Evolutionary conservation across 2,113 vertebrate species (phyloP).

Genomic region (Tichodroma muraria): DNA sequence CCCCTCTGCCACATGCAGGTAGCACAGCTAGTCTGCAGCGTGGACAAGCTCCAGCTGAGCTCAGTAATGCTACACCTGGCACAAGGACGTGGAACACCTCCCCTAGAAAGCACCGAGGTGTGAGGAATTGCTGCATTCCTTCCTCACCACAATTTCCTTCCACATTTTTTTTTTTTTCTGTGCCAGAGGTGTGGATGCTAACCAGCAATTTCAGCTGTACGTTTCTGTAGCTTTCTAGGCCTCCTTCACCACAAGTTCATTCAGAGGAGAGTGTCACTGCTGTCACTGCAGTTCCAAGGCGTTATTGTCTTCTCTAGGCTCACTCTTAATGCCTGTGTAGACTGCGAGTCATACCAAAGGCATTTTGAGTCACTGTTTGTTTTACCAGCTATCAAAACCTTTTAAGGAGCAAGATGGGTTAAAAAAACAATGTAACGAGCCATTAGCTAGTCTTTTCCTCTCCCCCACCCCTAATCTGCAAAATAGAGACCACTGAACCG

Average conservation of each 20-base stretch:
- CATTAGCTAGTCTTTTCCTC: background rate
- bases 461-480: background rate
- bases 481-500: background rate
- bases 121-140: slow-evolving; percentile 14
- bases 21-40: background rate
- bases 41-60: background rate
- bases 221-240: background rate
- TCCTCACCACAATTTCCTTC: slow-evolving; percentile 11
- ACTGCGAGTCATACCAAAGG: background rate
- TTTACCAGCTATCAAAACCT: slow-evolving; percentile 4
- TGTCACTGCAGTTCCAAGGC: background rate
- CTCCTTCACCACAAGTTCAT: background rate
- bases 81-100: background rate
- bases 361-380: slow-evolving; percentile 7
- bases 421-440: background rate
- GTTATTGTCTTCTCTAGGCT: background rate
- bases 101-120: background rate
- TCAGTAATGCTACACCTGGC: background rate
- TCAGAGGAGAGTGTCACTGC: background rate
- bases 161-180: background rate
- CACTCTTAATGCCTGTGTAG: background rate
- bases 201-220: background rate
- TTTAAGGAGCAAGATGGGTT: slow-evolving; percentile 6
- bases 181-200: background rate
- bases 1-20: background rate